Evolutionary conservation across 2,888 invertebrate species (phyloP), one percentile per base, ranked within the genome.

Genomic region (Sinelater perroti): DNA sequence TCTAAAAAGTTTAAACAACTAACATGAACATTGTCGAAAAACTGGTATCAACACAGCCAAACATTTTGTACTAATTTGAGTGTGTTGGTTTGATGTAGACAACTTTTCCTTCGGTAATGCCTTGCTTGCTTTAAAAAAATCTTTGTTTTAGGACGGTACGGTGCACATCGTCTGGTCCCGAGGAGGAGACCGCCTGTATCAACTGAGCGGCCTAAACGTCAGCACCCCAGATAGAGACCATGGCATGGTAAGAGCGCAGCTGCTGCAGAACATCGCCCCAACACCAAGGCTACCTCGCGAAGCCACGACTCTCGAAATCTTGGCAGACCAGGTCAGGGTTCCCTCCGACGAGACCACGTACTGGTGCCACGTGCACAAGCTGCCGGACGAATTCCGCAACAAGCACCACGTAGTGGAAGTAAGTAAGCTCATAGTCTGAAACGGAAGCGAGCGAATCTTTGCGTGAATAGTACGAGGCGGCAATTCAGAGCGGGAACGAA

Each of bases 311-410:
- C 76, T 89, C 18, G 84, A 86, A 54, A 79, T 93, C 16, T 79
- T 83, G 0, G 83, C 87, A 13, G 80, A 87, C 47, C 79, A 85
- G 38, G 84, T 93, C 1, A 79, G 84, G 57, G 88, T 99, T 2
- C 97, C 97, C 0, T 81, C 82, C 1, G 81, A 78, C 7, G 97
- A 97, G 69, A 99, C 99, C 0, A 97, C 97, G 0, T 99, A 99
- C 74, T 99, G 98, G 97, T 99, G 98, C 74, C 89, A 89, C 57
- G 86, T 96, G 3, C 85, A 90, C 45, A 88, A 88, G 71, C 77
- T 99, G 8, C 93, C 95, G 0, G 81, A 85, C 3, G 81, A 83
- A 52, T 79, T 93, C 36, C 77, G 80, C 56, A 84, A 85, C 52
- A 85, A 87, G 70, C 95, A 93, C 75, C 92, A 93, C 72, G 87